phyloP scores from a whole-genome alignment of 2,888 invertebrate genomes.

The Epsilonema sp. region DNA sequence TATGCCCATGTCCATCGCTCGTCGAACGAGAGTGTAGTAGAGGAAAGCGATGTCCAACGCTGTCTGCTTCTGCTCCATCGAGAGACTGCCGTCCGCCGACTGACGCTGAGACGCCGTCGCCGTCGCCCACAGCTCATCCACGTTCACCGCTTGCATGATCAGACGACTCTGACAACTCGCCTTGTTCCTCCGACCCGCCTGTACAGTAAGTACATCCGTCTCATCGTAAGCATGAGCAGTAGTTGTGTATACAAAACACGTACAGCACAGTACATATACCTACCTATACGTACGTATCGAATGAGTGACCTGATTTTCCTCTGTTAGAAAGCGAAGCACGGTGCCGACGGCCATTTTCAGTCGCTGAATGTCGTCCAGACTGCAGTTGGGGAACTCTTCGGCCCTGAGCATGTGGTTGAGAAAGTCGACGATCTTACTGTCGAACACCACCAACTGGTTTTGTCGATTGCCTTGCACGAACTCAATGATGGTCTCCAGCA shows the following conservation, averaged over 20 bases:
- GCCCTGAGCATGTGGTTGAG: conserved; percentile 30
- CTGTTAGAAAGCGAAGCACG: conserved; percentile 24
- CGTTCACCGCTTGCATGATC: conserved; percentile 27
- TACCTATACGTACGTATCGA: too few relatives aligned
- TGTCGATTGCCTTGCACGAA: conserved; percentile 21
- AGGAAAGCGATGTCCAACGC: conserved; percentile 29
- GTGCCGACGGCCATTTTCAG: conserved; percentile 25
- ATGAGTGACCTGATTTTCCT: conserved; percentile 25
- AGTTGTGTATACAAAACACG: too few relatives aligned
- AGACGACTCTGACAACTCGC: conserved; percentile 1
- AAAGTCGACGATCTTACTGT: conserved; percentile 19
- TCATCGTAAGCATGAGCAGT: too few relatives aligned
- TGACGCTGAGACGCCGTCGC: conserved; percentile 23
- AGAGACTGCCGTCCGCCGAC: conserved; percentile 12
- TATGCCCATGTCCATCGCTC: conserved; percentile 29
- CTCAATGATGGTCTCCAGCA: conserved; percentile 29
- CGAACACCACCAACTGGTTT: conserved; percentile 4
- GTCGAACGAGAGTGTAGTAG: conserved; percentile 26
- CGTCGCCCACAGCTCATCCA: conserved; percentile 19
- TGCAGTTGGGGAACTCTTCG: conserved; percentile 22
- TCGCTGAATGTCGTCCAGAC: conserved; percentile 16
- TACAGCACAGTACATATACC: too few relatives aligned
- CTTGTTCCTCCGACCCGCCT: too few relatives aligned
- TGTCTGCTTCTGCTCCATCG: background rate
- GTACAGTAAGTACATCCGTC: too few relatives aligned